phyloP scores from a whole-genome alignment of 2,888 invertebrate species.

The Nemurella pictetii region DNA sequence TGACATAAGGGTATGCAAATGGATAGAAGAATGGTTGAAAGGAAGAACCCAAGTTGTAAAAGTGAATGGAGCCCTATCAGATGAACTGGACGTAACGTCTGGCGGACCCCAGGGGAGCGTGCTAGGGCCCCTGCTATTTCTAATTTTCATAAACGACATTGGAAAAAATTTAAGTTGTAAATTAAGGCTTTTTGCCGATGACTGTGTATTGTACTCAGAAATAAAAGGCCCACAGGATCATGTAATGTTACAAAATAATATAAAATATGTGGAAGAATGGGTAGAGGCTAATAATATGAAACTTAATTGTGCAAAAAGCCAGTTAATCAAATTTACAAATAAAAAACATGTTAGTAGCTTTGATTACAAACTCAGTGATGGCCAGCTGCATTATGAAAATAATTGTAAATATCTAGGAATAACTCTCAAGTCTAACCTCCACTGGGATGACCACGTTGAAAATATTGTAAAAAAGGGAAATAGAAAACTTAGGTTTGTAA shows the following conservation, averaged over 20 bases:
- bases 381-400: not conserved
- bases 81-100: not conserved
- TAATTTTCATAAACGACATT: constrained; percentile 1
- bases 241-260: not conserved
- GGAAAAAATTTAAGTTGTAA: not conserved
- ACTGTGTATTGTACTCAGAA: constrained; percentile 1
- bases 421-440: not conserved
- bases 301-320: constrained; percentile 6
- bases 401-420: constrained; percentile 7
- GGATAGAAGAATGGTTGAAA: not conserved
- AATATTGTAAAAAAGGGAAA: constrained; percentile 9
- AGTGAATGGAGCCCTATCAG: not conserved
- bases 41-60: constrained; percentile 4
- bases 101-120: constrained; percentile 3
- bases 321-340: constrained; percentile 11
- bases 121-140: constrained; percentile 4
- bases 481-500: constrained; percentile 10
- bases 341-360: not conserved
- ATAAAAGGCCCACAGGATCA: not conserved
- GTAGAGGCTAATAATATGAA: constrained; percentile 3
- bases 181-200: constrained; percentile 17
- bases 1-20: not conserved
- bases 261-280: constrained; percentile 3
- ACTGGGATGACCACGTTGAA: constrained; percentile 4
- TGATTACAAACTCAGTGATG: constrained; percentile 1